Evolutionary conservation across 2,113 vertebrate species (phyloP).

Genomic region (Thamnaconus septentrionalis): DNA sequence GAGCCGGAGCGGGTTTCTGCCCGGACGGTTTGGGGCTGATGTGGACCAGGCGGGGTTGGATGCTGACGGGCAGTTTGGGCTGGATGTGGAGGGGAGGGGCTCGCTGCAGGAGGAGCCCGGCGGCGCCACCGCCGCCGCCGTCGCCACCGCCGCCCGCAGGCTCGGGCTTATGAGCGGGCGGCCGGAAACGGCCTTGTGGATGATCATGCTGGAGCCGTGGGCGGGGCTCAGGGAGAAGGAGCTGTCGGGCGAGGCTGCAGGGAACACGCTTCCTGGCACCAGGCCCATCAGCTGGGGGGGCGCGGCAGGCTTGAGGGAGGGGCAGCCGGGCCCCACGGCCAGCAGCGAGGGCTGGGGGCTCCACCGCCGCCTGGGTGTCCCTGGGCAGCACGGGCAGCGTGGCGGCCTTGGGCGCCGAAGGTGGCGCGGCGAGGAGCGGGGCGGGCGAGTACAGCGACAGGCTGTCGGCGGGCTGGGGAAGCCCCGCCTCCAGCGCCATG

Average conservation of each 20-base stretch:
- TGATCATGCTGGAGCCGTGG: constrained; percentile 74
- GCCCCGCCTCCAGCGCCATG: constrained; percentile 75
- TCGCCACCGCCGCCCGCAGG: constrained; percentile 50
- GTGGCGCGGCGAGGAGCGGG: constrained; percentile 61
- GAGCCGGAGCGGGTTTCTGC: constrained; percentile 69
- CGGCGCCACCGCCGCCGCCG: constrained; percentile 34
- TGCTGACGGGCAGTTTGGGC: constrained; percentile 79
- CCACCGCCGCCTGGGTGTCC: constrained; percentile 78
- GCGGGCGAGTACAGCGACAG: constrained; percentile 67
- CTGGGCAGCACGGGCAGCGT: constrained; percentile 67
- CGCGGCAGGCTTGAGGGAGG: constrained; percentile 74
- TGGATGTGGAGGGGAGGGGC: constrained; percentile 72
- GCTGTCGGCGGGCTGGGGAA: constrained; percentile 62
- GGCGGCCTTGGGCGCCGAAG: constrained; percentile 68
- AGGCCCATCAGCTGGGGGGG: constrained; percentile 78
- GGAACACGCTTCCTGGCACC: constrained; percentile 77
- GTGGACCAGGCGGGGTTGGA: constrained; percentile 79
- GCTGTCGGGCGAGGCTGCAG: constrained; percentile 68
- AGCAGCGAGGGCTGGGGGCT: constrained; percentile 78
- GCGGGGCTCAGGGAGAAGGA: constrained; percentile 74
- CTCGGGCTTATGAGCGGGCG: constrained; percentile 62
- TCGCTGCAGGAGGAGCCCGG: constrained; percentile 68
- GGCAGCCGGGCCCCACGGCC: constrained; percentile 78
- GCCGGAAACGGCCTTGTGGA: constrained; percentile 71
- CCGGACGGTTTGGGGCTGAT: constrained; percentile 78